Base-by-base conservation (phyloP, 2,888 invertebrate species). In the Fragum sueziense region DNA sequence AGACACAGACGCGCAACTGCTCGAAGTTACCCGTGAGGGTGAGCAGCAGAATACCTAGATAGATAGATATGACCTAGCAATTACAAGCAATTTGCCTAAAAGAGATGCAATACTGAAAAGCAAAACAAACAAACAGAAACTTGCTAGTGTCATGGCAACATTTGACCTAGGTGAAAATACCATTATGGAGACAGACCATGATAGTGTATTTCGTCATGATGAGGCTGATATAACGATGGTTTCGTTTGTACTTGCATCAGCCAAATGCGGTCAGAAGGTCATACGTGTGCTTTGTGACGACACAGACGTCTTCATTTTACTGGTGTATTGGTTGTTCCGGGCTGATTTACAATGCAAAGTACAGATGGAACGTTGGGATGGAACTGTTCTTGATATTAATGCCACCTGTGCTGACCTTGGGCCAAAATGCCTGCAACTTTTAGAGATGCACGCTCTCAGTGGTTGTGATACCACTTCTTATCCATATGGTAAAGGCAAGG, bases 61-160 rank as follows among this genome's bases (percentile, higher is more conserved):
- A n/a, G n/a, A n/a, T n/a, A n/a, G n/a, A n/a, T n/a, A n/a, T n/a
- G n/a, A n/a, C n/a, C 22, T 75, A 41, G 54, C 69, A 34, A 41
- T 75, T n/a, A 47, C 75, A 29, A 75, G 70, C 70, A 69, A 27
- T 59, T 51, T 75, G 47, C 75, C 75, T 3, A 75, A 75, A 33
- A 54, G 70, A 57, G 69, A 52, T 69, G 33, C 61, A 25, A 62
- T 71, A 31, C 20, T 70, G 70, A 76, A 76, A 51, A 76, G 71
- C 76, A 76, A 76, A 17, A 41, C 9, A 9, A 41, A 41, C 17
- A 41, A 41, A 41, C 41, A 17, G 17, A 41, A 11, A 17, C 17
- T 41, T 9, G 41, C 41, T 9, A 41, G 41, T 41, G 41, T 41
- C 11, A 11, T 41, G 41, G 17, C 11, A 11, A 41, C 41, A 9